Evolutionary conservation across 2,113 vertebrate species (phyloP), one percentile per base, ranked within the genome.

Genomic region (Dissostichus mawsoni): DNA sequence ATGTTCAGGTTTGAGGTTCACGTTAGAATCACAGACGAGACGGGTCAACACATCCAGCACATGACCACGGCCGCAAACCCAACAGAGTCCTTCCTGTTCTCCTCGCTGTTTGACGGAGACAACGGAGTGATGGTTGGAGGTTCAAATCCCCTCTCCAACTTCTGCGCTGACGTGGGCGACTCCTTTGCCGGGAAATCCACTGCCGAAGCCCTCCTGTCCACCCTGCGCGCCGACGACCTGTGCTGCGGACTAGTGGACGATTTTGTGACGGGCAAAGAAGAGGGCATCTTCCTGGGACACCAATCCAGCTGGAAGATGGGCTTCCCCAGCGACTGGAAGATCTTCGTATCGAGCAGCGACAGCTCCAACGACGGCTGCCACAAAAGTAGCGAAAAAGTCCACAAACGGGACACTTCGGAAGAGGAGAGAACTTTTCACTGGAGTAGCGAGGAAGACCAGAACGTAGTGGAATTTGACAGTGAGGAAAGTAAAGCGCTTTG

Each of bases 1-100:
- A 93, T 96, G 95, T 95, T 95, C 87, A 65, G 95, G 47, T 93
- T 96, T 20, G 95, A 96, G 68, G 93, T 96, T 20, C 95, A 96
- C 48, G 65, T 96, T 56, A 89, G 94, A 63, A 95, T 96, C 83
- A 95, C 94, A 0, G 95, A 95, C 9, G 94, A 96, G 84, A 87
- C 89, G 0, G 94, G 92, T 20, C 93, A 93, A 18, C 93, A 88
- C 88, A 93, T 95, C 84, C 94, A 95, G 76, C 94, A 94, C 84
- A 92, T 95, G 88, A 88, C 69, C 58, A 66, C 90, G 0, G 64
- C 91, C 0, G 29, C 91, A 3, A 93, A 90, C 68, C 75, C 91
- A 0, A 58, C 91, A 0, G 94, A 95, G 0, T 90, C 94, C 61
- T 96, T 96, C 78, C 89, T 95, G 17, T 93, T 95, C 75, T 93